Evolutionary conservation across 2,113 vertebrate species (phyloP).

Genomic region (Anguilla rostrata): DNA sequence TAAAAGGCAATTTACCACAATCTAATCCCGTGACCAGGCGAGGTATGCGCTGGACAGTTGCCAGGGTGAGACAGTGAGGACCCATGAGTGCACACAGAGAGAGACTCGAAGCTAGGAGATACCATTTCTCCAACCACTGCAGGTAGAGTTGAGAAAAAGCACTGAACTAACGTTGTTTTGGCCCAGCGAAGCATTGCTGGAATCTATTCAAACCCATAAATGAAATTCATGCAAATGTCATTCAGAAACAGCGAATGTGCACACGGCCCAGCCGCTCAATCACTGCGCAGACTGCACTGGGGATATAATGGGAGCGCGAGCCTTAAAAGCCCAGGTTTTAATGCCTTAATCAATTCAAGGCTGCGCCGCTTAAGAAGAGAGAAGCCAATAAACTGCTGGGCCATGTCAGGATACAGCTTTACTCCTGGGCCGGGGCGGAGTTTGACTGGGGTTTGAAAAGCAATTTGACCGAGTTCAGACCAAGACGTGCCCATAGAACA

Average conservation of each 20-base stretch:
- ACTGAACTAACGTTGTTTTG: too few relatives aligned
- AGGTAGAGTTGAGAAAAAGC: too few relatives aligned
- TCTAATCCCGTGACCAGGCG: too few relatives aligned
- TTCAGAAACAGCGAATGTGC: constrained; percentile 18
- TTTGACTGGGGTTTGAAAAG: too few relatives aligned
- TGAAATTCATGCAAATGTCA: background rate
- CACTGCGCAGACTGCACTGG: constrained; percentile 44
- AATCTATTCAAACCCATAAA: constrained; percentile 16
- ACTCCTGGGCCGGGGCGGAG: constrained; percentile 51
- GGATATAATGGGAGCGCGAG: constrained; percentile 44
- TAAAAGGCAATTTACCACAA: too few relatives aligned
- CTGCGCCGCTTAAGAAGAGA: constrained; percentile 58
- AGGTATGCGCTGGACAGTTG: too few relatives aligned
- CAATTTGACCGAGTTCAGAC: background rate
- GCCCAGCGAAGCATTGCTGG: background rate
- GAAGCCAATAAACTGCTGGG: constrained; percentile 61
- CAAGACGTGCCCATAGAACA: constrained; percentile 37
- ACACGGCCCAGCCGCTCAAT: constrained; percentile 46
- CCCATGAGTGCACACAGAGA: too few relatives aligned
- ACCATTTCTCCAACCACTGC: too few relatives aligned
- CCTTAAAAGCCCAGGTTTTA: constrained; percentile 50
- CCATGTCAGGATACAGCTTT: constrained; percentile 61
- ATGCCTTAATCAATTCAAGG: constrained; percentile 64
- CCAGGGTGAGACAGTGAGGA: too few relatives aligned
- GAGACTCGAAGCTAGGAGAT: too few relatives aligned